Base-by-base conservation (phyloP, 2,113 vertebrate genomes). In the Xiphophorus hellerii region DNA sequence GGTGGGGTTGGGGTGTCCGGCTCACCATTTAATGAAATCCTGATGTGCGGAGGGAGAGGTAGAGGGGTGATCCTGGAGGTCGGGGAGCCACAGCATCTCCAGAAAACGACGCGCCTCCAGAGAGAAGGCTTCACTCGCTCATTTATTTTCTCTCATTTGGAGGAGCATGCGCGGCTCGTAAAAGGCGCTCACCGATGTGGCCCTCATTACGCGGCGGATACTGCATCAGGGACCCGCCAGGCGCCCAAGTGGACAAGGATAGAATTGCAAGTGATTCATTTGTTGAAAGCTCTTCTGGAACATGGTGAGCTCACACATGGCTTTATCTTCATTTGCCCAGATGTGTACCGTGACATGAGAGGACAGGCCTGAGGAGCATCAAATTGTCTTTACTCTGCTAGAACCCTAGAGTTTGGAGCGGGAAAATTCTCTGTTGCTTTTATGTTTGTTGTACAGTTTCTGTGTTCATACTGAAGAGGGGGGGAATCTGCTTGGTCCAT, bases 21-120 rank as follows among this genome's bases (percentile, higher is more conserved):
- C 91, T 92, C 90, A 22, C 77, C 72, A 68, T 87, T 88, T 96
- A 96, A 97, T 96, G 94, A 94, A 96, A 95, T 93, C 96, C 94
- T 79, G 91, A 95, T 97, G 96, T 89, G 80, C 70, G 72, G 66
- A 69, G 35, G 74, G 64, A 77, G 62, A 78, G 78, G 31, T 67
- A 58, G 42, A 78, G 39, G 78, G 80, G 80, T 71, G 76, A 84
- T 85, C 75, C 66, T 51, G 72, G 69, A 80, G 87, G 89, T 86
- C 74, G 79, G 39, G 78, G 85, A 85, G 60, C 69, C 85, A 78
- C 76, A 78, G 78, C 86, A 84, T 86, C 80, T 58, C 62, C 39
- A 83, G 73, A 75, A 90, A 87, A 62, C 42, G 72, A 82, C 73
- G 77, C 64, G 71, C 82, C 90, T 88, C 85, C 69, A 48, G 85